Percentiles rank a stretch among this genome's conserved stretches.
Evolutionary conservation across 37 sponge, comb jelly and placozoan species (phyloP).

Genomic region (Beroe ovata): DNA sequence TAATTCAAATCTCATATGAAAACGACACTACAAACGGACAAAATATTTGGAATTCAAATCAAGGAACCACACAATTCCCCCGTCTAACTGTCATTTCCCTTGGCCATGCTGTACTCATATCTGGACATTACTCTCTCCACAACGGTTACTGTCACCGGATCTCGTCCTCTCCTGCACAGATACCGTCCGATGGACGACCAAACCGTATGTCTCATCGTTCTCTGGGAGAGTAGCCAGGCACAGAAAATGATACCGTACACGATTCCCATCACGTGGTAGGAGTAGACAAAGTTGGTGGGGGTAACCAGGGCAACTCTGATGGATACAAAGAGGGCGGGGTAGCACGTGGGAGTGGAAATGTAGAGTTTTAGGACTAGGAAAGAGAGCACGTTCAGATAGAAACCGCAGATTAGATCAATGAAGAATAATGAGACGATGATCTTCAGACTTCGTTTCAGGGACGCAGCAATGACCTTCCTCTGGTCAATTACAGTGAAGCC

Average conservation of each 20-base stretch:
- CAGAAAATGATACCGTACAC: neutral
- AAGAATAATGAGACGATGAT: neutral
- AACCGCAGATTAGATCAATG: neutral
- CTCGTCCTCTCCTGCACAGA: no score
- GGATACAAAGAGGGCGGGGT: conserved; percentile 18
- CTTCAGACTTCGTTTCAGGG: neutral
- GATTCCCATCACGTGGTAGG: neutral
- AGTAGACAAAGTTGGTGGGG: conserved; percentile 47
- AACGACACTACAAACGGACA: no score
- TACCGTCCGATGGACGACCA: no score
- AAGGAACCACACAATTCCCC: no score
- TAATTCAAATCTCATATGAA: no score
- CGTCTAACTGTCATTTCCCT: no score
- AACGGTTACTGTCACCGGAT: no score
- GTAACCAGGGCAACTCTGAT: neutral
- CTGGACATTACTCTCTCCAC: no score
- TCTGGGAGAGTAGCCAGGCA: neutral
- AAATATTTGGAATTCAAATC: no score
- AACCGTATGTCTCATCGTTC: conserved; percentile 12
- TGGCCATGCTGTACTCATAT: no score
- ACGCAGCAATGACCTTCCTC: neutral
- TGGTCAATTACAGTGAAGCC: neutral
- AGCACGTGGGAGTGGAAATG: neutral
- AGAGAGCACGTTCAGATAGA: neutral
- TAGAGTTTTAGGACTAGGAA: neutral